Percentiles rank a stretch among this genome's conserved stretches.
These are phyloP conservation scores for Gila robusta DNA, from an alignment of 2,797 vertebrate species.

Conservation along the genomic window DNA sequence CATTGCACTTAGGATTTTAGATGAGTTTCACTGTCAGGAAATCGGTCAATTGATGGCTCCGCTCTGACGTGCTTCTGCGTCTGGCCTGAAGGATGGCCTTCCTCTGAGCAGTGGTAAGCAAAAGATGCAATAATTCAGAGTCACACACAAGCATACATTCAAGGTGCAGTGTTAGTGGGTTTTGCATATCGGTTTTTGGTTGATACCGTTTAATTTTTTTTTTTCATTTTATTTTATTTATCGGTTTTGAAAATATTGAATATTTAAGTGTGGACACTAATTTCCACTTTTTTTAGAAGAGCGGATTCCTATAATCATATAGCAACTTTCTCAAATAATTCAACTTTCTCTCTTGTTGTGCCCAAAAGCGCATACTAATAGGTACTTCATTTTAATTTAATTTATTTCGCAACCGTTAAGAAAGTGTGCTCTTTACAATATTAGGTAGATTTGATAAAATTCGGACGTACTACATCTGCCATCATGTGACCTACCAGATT, in stretches of 20 bases:
- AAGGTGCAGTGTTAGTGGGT: not conserved
- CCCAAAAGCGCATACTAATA: not conserved
- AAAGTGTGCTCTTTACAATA: not conserved
- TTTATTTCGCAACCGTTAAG: not conserved
- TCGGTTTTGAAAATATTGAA: not conserved
- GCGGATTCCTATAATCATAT: not conserved
- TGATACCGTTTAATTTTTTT: not conserved
- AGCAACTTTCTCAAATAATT: not conserved
- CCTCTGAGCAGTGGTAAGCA: slow-evolving; percentile 10
- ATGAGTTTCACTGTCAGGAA: slow-evolving; percentile 32
- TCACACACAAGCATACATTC: not conserved
- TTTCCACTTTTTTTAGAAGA: not conserved
- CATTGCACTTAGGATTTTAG: slow-evolving; percentile 15
- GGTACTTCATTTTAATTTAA: too few relatives aligned
- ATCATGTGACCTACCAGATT: not conserved
- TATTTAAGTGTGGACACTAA: not conserved
- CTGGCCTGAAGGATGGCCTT: slow-evolving; percentile 16
- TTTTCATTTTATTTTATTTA: not conserved
- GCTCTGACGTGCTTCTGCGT: not conserved
- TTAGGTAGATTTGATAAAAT: not conserved
- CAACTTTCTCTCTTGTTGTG: not conserved
- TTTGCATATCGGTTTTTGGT: not conserved
- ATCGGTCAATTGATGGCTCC: slow-evolving; percentile 27
- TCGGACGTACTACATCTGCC: not conserved
- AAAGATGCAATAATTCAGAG: not conserved